A percentile compares a stretch with the other conserved stretches of the same genome.
These are phyloP conservation scores for Tachystola acroxantha DNA, from an alignment of 2,888 invertebrate genomes.

Conservation along the genomic window DNA sequence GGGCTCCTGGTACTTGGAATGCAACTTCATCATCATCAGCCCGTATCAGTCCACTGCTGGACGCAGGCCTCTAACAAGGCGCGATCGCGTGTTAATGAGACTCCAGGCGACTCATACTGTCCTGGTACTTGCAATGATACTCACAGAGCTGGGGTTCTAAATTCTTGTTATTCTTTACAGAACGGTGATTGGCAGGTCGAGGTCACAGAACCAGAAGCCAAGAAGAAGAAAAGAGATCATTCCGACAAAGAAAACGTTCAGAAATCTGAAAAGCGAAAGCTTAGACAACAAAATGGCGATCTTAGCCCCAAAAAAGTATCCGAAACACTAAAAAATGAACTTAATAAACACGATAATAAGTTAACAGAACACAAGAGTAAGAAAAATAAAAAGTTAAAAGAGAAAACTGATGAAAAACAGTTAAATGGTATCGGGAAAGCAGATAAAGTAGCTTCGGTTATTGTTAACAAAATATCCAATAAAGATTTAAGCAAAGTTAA, in stretches of 20 bases:
- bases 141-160: neutral
- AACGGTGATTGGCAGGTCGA: slow-evolving; percentile 51
- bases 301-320: slow-evolving; percentile 25
- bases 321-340: slow-evolving; percentile 15
- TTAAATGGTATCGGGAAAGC: neutral
- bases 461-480: too few relatives aligned
- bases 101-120: too few relatives aligned
- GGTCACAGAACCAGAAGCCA: slow-evolving; percentile 28
- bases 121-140: too few relatives aligned
- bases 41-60: too few relatives aligned
- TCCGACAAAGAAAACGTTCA: slow-evolving; percentile 43
- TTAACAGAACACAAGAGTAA: slow-evolving; percentile 2
- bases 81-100: too few relatives aligned
- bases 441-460: slow-evolving; percentile 8
- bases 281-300: slow-evolving; percentile 18
- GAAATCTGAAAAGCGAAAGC: slow-evolving; percentile 23
- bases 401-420: neutral
- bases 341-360: neutral
- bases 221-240: slow-evolving; percentile 29
- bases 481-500: slow-evolving; percentile 5
- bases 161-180: slow-evolving; percentile 26
- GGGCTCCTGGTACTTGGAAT: too few relatives aligned
- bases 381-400: slow-evolving; percentile 3
- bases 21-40: too few relatives aligned
- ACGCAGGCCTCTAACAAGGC: too few relatives aligned